These are phyloP conservation scores for Urechis unicinctus DNA, from an alignment of 2,888 invertebrate genomes.

Conservation along the genomic window DNA sequence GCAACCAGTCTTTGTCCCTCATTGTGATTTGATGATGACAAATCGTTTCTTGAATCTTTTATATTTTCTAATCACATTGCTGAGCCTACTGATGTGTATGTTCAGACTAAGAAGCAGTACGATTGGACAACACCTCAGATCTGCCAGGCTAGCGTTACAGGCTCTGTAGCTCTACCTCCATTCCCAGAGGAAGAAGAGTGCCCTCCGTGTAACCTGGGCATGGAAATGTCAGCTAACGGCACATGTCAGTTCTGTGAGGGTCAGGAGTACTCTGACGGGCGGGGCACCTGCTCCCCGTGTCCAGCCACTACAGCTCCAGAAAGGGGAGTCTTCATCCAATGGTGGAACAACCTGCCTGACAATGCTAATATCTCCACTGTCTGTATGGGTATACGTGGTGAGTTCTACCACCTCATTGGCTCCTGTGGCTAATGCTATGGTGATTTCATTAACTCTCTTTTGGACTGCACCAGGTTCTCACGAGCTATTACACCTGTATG, in stretches of 20 bases:
- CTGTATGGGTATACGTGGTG: constrained; percentile 46
- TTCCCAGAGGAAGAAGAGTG: constrained; percentile 44
- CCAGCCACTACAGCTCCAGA: constrained; percentile 53
- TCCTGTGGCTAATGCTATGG: no score
- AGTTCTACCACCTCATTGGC: no score
- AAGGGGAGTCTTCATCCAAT: constrained; percentile 52
- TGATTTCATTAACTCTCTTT: no score
- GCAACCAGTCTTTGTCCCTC: no score
- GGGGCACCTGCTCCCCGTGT: constrained; percentile 11
- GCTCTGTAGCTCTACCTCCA: constrained; percentile 49
- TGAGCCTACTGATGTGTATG: neutral
- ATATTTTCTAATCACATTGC: neutral
- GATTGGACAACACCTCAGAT: constrained; percentile 56
- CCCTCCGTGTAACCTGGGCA: constrained; percentile 57
- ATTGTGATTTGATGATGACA: no score
- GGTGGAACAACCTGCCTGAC: constrained; percentile 22
- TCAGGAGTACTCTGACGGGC: constrained; percentile 39
- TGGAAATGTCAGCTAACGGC: constrained; percentile 34
- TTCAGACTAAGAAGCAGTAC: constrained; percentile 51
- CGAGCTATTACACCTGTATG: neutral
- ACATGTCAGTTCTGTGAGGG: constrained; percentile 54
- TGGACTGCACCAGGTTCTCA: neutral
- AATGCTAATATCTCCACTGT: constrained; percentile 42
- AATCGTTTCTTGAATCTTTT: no score
- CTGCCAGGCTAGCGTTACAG: constrained; percentile 52